Evolutionary conservation across 2,113 vertebrate species (phyloP).

Genomic region (Genyomyrus donnyi): DNA sequence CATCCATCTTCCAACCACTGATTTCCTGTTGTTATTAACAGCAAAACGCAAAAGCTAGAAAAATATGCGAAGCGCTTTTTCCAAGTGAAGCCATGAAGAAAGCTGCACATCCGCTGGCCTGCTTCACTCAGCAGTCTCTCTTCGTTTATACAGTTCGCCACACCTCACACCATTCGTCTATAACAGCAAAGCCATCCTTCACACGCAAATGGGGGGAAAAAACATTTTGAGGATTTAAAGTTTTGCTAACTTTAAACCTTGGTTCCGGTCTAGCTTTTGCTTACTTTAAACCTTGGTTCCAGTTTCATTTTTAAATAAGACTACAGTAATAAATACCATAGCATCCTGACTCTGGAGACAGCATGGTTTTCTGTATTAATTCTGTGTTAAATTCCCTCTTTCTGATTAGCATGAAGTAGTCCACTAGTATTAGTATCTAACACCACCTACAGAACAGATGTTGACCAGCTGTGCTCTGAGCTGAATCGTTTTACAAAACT

Average conservation of each 20-base stretch:
- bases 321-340: background rate
- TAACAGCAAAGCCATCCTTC: background rate
- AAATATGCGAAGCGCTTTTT: background rate
- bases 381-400: background rate
- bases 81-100: background rate
- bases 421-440: background rate
- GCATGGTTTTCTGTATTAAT: background rate
- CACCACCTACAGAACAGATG: background rate
- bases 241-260: background rate
- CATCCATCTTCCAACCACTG: background rate
- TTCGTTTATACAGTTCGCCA: background rate
- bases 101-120: background rate
- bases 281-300: background rate
- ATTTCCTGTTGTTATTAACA: constrained; percentile 1
- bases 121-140: background rate
- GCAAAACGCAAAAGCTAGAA: background rate
- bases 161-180: background rate
- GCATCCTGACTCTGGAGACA: background rate
- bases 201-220: background rate
- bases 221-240: background rate
- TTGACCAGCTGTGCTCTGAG: background rate
- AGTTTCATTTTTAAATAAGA: background rate
- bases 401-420: background rate
- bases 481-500: background rate
- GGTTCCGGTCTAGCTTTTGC: background rate